Percentiles rank a stretch among this genome's conserved stretches.
phyloP scores from a whole-genome alignment of 1,140 invertebrate genomes.

The Belonocnema kinseyi region DNA sequence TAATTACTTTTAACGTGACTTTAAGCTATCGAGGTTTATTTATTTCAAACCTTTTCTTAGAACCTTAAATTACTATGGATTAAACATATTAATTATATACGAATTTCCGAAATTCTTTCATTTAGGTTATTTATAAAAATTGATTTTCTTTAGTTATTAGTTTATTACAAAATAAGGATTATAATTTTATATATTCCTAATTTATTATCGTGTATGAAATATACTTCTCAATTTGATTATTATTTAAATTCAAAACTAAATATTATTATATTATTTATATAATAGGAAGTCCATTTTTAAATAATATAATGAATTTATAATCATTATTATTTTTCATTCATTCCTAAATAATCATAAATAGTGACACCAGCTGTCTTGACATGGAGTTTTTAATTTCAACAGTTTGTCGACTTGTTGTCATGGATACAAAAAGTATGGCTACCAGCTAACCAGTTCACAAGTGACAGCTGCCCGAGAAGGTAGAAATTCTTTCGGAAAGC shows the following conservation, averaged over 20 bases:
- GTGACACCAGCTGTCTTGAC: background rate
- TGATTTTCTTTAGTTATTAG: background rate
- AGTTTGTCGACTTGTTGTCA: constrained; percentile 59
- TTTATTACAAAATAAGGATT: background rate
- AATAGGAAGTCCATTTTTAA: too few species aligned
- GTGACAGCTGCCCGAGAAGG: constrained; percentile 52
- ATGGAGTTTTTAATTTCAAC: constrained; percentile 9
- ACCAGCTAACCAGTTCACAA: constrained; percentile 59
- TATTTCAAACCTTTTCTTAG: too few species aligned
- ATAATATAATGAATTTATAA: too few species aligned
- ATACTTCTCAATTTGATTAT: too few species aligned
- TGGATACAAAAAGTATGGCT: constrained; percentile 61
- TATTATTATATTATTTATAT: too few species aligned
- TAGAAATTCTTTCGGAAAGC: constrained; percentile 6
- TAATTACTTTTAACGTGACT: too few species aligned
- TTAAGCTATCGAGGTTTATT: too few species aligned
- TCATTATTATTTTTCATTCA: too few species aligned
- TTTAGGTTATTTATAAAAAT: background rate
- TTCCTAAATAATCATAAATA: background rate
- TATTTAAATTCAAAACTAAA: too few species aligned
- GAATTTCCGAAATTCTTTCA: background rate
- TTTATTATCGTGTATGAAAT: background rate
- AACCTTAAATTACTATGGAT: too few species aligned
- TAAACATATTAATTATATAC: background rate
- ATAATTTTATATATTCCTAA: background rate